These are phyloP conservation scores for Parazoanthus darwini DNA, from an alignment of 92 coral and sea anemone species.

Conservation along the genomic window DNA sequence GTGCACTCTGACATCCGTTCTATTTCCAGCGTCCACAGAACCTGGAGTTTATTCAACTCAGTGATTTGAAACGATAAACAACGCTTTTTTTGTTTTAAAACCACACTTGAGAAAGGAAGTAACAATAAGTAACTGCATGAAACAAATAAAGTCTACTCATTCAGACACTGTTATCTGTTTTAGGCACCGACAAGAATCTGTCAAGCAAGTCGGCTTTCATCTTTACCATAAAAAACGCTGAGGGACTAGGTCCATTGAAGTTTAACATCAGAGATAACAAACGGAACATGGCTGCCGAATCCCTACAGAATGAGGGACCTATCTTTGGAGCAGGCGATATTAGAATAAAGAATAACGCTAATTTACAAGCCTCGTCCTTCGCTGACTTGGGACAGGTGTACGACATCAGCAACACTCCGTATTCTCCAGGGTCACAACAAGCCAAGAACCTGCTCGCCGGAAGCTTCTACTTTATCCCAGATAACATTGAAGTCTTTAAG, in stretches of 20 bases:
- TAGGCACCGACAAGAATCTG: not conserved
- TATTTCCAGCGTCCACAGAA: not conserved
- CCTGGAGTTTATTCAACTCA: too few species aligned
- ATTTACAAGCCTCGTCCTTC: not conserved
- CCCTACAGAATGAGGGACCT: not conserved
- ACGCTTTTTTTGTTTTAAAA: too few species aligned
- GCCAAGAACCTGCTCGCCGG: slow-evolving; percentile 6
- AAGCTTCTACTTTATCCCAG: slow-evolving; percentile 11
- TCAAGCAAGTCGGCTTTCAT: slow-evolving; percentile 13
- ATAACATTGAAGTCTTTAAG: not conserved
- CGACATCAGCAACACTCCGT: slow-evolving; percentile 6
- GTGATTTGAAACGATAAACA: too few species aligned
- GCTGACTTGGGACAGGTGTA: not conserved
- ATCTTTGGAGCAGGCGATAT: slow-evolving; percentile 4
- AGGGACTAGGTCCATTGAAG: slow-evolving; percentile 12
- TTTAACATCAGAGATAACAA: slow-evolving; percentile 3
- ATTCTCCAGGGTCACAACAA: not conserved
- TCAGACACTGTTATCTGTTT: not conserved
- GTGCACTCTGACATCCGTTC: not conserved
- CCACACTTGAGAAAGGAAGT: too few species aligned
- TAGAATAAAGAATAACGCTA: not conserved
- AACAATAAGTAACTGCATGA: too few species aligned
- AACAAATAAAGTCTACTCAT: too few species aligned
- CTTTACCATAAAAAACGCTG: slow-evolving; percentile 11
- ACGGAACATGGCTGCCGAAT: not conserved